Conservation (phyloP, 2,888 invertebrate species). For the Laothoe populi region DNA sequence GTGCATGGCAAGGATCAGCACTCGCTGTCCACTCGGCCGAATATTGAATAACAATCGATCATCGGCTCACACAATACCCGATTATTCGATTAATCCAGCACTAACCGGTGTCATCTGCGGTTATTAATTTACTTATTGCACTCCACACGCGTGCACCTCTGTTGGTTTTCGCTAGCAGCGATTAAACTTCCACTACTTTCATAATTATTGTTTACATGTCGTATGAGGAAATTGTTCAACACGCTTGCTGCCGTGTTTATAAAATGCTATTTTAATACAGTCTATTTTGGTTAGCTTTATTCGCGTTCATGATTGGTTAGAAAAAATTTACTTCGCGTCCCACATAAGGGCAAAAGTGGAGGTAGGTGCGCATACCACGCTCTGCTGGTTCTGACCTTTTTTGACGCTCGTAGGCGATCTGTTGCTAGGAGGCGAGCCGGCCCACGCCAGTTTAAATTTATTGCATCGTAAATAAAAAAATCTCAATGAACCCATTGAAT, state of each 20-base stretch:
- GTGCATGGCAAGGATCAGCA: constrained; percentile 6
- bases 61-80: constrained; percentile 40
- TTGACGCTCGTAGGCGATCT: constrained; percentile 47
- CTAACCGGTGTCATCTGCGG: constrained; percentile 50
- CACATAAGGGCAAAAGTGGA: constrained; percentile 37
- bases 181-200: constrained; percentile 48
- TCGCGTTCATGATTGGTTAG: background rate
- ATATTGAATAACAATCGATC: constrained; percentile 48
- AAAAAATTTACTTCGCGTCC: constrained; percentile 29
- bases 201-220: constrained; percentile 61
- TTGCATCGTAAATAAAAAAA: constrained; percentile 62
- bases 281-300: constrained; percentile 6
- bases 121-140: constrained; percentile 51
- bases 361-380: constrained; percentile 36
- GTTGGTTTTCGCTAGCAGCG: constrained; percentile 44
- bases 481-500: constrained; percentile 49
- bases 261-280: constrained; percentile 4
- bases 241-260: constrained; percentile 46
- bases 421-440: constrained; percentile 51
- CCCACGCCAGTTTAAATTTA: constrained; percentile 62
- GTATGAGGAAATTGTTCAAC: constrained; percentile 53
- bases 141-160: constrained; percentile 41
- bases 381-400: constrained; percentile 56
- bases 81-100: constrained; percentile 54
- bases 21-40: constrained; percentile 20